These are phyloP conservation scores for Haliclona indistincta DNA, from an alignment of 37 sponge, comb jelly and placozoan species.

Conservation along the genomic window DNA sequence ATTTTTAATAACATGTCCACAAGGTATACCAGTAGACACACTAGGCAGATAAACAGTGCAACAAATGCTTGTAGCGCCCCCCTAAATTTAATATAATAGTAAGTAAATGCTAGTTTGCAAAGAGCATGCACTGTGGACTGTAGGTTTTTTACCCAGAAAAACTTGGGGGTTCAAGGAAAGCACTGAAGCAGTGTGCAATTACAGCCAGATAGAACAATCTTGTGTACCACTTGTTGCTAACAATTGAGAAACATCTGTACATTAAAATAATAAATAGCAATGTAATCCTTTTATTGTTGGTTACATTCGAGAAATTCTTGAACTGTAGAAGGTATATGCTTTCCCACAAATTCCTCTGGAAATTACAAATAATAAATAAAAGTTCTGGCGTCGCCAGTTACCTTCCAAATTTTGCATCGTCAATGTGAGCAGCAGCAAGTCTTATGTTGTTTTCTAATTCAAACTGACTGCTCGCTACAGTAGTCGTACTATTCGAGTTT, in stretches of 20 bases:
- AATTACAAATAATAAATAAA: not conserved
- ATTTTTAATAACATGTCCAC: constrained; percentile 33
- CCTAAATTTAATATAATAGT: too few relatives aligned
- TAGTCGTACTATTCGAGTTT: too few relatives aligned
- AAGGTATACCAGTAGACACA: constrained; percentile 47
- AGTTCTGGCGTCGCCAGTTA: not conserved
- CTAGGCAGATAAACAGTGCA: constrained; percentile 17
- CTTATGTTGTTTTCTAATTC: constrained; percentile 7
- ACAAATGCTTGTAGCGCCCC: not conserved
- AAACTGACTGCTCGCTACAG: not conserved
- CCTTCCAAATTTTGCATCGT: constrained; percentile 55
- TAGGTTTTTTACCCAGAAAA: constrained; percentile 8
- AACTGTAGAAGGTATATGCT: constrained; percentile 35
- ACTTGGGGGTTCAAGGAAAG: constrained; percentile 67
- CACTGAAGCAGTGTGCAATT: constrained; percentile 43
- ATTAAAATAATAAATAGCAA: not conserved
- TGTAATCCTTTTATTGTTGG: not conserved
- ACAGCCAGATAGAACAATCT: constrained; percentile 39
- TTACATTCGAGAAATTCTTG: constrained; percentile 28
- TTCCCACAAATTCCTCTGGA: constrained; percentile 57
- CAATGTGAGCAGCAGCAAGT: constrained; percentile 66
- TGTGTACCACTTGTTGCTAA: constrained; percentile 53
- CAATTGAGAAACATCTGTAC: constrained; percentile 45
- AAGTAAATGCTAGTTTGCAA: too few relatives aligned
- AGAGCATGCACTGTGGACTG: too few relatives aligned